Evolutionary conservation across 2,888 invertebrate genomes (phyloP), one percentile per base, ranked within the genome.

Genomic region (Lasioglossum vierecki): DNA sequence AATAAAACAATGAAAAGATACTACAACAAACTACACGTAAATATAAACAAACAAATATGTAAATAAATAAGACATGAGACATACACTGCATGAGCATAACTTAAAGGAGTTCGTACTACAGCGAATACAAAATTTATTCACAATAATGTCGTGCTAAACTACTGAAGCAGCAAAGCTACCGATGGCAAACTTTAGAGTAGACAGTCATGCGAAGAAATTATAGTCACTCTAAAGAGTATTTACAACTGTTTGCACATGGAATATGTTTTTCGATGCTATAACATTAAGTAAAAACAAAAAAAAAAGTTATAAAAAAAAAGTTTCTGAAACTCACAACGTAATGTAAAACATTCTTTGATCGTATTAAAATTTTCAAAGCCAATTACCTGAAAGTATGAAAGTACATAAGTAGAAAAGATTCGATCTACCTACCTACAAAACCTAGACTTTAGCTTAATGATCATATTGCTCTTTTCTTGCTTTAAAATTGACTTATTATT

Each of bases 121-220:
- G 93, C 93, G 91, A 90, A 92, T 91, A 92, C 91, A 89, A 91
- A 92, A 92, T 93, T 87, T 91, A 90, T 82, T 91, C 91, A 94
- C 93, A 94, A 91, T 93, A 93, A 94, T 92, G 92, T 94, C 94
- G 95, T 95, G 95, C 95, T 94, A 90, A 94, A 94, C 95, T 95
- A 95, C 94, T 92, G 92, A 95, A 95, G 95, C 94, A 93, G 94
- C 94, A 93, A 95, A 95, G 94, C 94, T 94, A 95, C 93, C 91
- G 90, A 93, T 92, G 92, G 93, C 94, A 94, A 94, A 94, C 93
- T 91, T 89, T 87, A 91, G 85, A 91, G 91, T 93, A 93, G 91
- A 94, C 93, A 94, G 89, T 92, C 95, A 95, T 95, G 94, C 95
- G 92, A 92, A 94, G 94, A 94, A 90, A 92, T 93, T 90, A 88